These are phyloP conservation scores for Trinectes maculatus DNA, from an alignment of 2,113 vertebrate genomes.

Conservation along the genomic window DNA sequence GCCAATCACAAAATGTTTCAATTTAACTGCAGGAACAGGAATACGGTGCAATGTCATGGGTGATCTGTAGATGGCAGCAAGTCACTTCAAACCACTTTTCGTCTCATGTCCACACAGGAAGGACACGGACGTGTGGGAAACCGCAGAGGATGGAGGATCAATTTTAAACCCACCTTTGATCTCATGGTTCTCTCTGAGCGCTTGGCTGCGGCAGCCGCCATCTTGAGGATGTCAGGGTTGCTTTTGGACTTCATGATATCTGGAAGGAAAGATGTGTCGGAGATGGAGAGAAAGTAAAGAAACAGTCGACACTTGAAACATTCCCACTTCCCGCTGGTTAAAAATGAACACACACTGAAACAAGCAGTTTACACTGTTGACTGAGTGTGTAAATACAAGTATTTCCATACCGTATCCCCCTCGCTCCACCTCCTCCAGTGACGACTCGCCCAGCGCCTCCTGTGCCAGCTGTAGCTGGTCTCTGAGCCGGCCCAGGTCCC, in stretches of 20 bases:
- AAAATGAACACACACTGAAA: neutral
- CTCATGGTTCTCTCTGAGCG: constrained; percentile 84
- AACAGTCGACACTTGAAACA: too few relatives aligned
- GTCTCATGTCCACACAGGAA: neutral
- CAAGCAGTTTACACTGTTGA: too few relatives aligned
- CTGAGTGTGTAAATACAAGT: too few relatives aligned
- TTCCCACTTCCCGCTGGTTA: too few relatives aligned
- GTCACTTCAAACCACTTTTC: neutral
- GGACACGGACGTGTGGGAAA: neutral
- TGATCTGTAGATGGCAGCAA: constrained; percentile 70
- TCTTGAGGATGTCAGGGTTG: constrained; percentile 87
- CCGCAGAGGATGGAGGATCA: neutral
- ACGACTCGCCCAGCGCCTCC: constrained; percentile 82
- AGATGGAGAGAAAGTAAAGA: neutral
- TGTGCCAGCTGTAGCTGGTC: constrained; percentile 86
- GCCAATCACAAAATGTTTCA: constrained; percentile 21
- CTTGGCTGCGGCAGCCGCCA: constrained; percentile 85
- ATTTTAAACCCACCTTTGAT: constrained; percentile 79
- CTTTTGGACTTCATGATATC: constrained; percentile 89
- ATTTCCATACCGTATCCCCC: constrained; percentile 79
- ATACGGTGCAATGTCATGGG: constrained; percentile 4
- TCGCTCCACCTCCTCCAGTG: constrained; percentile 80
- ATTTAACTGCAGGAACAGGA: constrained; percentile 6
- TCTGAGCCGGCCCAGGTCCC: constrained; percentile 80
- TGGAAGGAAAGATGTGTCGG: constrained; percentile 6